A percentile compares a stretch with the other conserved stretches of the same genome.
Evolutionary conservation across 2,888 invertebrate genomes (phyloP).

Genomic region (Drosophila paracracens): DNA sequence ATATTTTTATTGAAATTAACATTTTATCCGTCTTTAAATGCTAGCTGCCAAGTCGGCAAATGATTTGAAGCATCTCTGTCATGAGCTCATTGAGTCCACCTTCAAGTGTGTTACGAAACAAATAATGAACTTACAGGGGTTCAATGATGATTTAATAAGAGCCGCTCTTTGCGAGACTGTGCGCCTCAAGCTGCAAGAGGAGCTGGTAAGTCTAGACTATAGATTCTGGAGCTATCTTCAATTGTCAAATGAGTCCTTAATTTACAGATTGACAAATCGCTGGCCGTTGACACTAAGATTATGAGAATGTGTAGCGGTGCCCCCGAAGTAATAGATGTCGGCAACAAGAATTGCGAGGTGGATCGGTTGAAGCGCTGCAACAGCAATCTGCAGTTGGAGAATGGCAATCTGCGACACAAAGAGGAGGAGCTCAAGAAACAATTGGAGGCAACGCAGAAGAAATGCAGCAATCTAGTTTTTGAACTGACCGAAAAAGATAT

Average conservation of each 20-base stretch:
- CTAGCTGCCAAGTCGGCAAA: slow-evolving; percentile 1
- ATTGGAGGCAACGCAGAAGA: background rate
- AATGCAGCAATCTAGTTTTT: background rate
- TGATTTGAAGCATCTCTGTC: background rate
- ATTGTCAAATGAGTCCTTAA: background rate
- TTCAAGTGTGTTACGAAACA: background rate
- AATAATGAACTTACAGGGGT: background rate
- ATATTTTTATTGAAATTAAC: background rate
- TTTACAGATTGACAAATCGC: background rate
- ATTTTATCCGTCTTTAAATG: background rate
- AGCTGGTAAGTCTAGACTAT: background rate
- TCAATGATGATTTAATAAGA: too few species aligned
- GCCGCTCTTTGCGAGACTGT: background rate
- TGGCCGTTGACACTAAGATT: slow-evolving; percentile 3
- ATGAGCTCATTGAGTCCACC: background rate
- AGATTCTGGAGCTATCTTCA: background rate
- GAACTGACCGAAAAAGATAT: background rate
- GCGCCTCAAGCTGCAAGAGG: background rate
- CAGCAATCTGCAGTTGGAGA: background rate
- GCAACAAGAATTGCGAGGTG: accelerated
- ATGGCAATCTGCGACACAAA: background rate
- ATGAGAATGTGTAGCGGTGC: background rate
- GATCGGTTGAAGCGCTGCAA: background rate
- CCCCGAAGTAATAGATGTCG: background rate
- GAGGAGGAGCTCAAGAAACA: background rate